Evolutionary conservation across 2,888 invertebrate genomes (phyloP).

Genomic region (Steinernema carpocapsae): DNA sequence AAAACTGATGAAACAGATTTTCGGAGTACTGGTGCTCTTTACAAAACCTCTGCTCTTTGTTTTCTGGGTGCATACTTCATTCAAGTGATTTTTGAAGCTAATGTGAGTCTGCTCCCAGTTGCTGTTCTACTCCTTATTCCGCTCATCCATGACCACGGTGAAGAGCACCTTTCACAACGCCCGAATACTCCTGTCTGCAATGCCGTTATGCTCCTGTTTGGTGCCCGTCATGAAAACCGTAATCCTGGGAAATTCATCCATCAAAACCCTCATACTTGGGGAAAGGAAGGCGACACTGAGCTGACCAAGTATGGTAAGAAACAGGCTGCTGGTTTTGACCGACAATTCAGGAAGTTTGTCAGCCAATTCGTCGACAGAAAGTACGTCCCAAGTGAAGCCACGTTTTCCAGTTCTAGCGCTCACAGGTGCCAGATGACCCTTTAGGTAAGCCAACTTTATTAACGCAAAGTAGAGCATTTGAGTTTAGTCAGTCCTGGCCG

Average conservation of each 20-base stretch:
- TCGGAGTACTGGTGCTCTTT: too few species aligned
- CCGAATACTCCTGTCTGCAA: not conserved
- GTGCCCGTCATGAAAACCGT: constrained; percentile 51
- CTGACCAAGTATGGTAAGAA: constrained; percentile 54
- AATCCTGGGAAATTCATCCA: constrained; percentile 45
- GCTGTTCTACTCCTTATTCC: too few species aligned
- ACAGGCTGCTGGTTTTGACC: constrained; percentile 55
- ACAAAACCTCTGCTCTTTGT: too few species aligned
- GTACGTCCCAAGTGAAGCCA: constrained; percentile 50
- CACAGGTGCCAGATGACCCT: constrained; percentile 61
- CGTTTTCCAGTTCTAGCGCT: constrained; percentile 55
- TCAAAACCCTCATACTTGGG: constrained; percentile 45
- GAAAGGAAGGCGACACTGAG: constrained; percentile 48
- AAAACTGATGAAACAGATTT: too few species aligned
- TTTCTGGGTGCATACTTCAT: too few species aligned
- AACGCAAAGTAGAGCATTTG: too few species aligned
- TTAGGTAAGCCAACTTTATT: constrained; percentile 33
- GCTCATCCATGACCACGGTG: not conserved
- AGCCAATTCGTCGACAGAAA: constrained; percentile 36
- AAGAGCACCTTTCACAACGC: not conserved
- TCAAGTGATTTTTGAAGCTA: too few species aligned
- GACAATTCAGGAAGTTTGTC: constrained; percentile 50
- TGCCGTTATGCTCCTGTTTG: constrained; percentile 37
- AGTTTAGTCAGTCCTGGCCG: constrained; percentile 49
- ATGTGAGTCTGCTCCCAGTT: too few species aligned